Evolutionary conservation across 2,888 invertebrate genomes (phyloP).

Genomic region (Thera britannica): DNA sequence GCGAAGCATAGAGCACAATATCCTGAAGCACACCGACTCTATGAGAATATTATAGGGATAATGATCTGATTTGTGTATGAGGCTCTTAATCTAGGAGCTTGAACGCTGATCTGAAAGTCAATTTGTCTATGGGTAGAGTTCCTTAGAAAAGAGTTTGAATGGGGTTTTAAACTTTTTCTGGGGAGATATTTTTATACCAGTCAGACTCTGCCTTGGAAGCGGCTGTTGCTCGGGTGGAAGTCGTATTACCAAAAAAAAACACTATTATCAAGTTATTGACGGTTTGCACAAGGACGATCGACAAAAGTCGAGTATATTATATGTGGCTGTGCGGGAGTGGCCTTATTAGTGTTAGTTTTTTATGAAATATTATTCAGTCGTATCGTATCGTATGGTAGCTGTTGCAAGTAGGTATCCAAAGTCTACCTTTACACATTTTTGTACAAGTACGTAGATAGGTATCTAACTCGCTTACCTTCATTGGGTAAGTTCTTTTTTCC

Average conservation of each 20-base stretch:
- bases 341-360: conserved; percentile 13
- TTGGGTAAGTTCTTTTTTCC: neutral
- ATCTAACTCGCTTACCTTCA: neutral
- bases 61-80: conserved; percentile 55
- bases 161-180: conserved; percentile 9
- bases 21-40: conserved; percentile 76
- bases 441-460: conserved; percentile 6
- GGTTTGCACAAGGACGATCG: conserved; percentile 10
- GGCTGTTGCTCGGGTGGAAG: neutral
- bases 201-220: neutral
- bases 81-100: conserved; percentile 62
- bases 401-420: conserved; percentile 21
- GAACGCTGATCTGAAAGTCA: conserved; percentile 8
- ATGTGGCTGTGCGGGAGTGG: conserved; percentile 10
- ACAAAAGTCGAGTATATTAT: conserved; percentile 16
- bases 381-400: conserved; percentile 7
- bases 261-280: neutral
- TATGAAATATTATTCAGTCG: neutral
- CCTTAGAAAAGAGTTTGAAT: conserved; percentile 19
- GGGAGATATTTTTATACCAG: neutral
- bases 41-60: conserved; percentile 74
- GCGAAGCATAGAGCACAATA: conserved; percentile 67
- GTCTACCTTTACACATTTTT: conserved; percentile 22
- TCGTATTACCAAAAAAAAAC: neutral
- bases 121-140: neutral